Evolutionary conservation across 1,140 invertebrate genomes (phyloP).

Genomic region (Drosophila ambigua): DNA sequence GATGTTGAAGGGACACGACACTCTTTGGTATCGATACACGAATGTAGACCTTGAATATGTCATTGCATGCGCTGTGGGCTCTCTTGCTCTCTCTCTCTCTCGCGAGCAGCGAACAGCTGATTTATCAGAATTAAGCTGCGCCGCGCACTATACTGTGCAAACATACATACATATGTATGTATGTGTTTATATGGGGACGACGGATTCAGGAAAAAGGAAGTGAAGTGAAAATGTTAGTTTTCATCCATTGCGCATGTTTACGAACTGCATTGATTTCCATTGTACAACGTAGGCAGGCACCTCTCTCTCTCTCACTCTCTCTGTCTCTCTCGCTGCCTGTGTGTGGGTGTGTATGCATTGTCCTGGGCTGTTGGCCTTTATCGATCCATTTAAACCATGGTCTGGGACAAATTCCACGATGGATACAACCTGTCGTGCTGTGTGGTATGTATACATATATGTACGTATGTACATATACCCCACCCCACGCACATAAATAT

Average conservation of each 20-base stretch:
- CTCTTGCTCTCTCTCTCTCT: conserved; percentile 4
- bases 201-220: conserved; percentile 14
- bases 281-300: conserved; percentile 2
- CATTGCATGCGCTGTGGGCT: conserved; percentile 33
- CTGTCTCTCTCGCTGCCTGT: conserved; percentile 5
- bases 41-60: conserved; percentile 75
- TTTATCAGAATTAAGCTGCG: conserved; percentile 41
- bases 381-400: conserved; percentile 66
- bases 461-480: conserved; percentile 2
- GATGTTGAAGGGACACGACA: conserved; percentile 4
- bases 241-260: conserved; percentile 48
- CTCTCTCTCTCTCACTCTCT: conserved; percentile 9
- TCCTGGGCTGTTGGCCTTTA: conserved; percentile 60
- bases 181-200: neutral
- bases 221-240: conserved; percentile 2
- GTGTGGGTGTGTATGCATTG: conserved; percentile 45
- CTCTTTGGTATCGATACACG: conserved; percentile 61
- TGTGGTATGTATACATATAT: conserved; percentile 32
- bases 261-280: conserved; percentile 34
- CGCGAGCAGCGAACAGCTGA: conserved; percentile 43
- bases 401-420: conserved; percentile 77
- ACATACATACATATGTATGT: too few relatives aligned
- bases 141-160: conserved; percentile 2
- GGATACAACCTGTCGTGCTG: conserved; percentile 53
- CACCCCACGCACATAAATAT: neutral